Evolutionary conservation across 2,888 invertebrate genomes (phyloP), one percentile per base, ranked within the genome.

Genomic region (Folsomia candida): DNA sequence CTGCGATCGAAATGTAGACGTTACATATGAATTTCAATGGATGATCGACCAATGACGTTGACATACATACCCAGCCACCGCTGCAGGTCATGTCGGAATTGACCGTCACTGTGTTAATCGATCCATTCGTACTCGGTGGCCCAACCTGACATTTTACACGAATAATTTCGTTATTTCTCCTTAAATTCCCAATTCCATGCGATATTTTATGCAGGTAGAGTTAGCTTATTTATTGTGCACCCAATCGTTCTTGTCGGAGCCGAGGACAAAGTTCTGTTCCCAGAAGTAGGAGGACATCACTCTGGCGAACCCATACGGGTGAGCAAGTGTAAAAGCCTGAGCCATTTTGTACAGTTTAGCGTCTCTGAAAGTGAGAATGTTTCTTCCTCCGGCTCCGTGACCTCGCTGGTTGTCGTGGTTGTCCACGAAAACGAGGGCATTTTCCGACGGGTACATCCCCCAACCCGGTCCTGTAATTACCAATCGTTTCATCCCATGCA

Each of bases 331-430:
- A 83, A 94, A 95, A 0, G 92, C 92, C 2, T 51, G 89, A 0
- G 94, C 95, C 85, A 87, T 87, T 84, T 86, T 79, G 72, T 79
- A 78, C 29, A 75, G 27, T 51, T 75, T 29, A 25, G 74, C 51
- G 22, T 76, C 77, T 24, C 70, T 68, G 75, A 77, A 77, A 11
- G 80, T 81, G 2, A 81, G 60, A 54, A 81, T 74, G 51, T 54
- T 65, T 3, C 51, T 73, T 27, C 81, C 74, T 26, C 73, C 72
- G 2, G 58, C 70, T 2, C 69, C 72, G 18, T 69, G 72, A 27
- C 73, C 73, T 22, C 95, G 86, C 82, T 94, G 94, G 81, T 91
- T 93, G 82, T 96, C 96, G 81, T 96, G 95, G 83, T 96, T 72
- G 25, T 69, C 70, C n/a, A 94, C 88, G 81, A 94, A 94, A 20